phyloP scores from a whole-genome alignment of 2,888 invertebrate species.

The Melangyna quadrimaculata region DNA sequence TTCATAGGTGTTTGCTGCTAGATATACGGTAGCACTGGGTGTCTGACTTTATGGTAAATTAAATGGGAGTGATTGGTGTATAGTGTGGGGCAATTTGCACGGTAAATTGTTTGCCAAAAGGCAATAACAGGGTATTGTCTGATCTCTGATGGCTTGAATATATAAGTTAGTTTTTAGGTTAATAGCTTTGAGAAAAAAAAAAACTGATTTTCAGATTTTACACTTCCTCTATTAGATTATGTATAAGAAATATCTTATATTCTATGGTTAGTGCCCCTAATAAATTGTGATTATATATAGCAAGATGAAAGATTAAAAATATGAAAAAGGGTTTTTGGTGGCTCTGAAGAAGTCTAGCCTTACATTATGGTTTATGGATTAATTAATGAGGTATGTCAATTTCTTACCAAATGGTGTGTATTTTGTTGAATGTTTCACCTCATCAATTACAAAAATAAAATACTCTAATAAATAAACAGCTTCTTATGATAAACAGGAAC shows the following conservation, averaged over 20 bases:
- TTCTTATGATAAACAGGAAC: too few species aligned
- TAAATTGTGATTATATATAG: not conserved
- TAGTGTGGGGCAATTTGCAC: slow-evolving; percentile 60
- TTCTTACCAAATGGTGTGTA: too few species aligned
- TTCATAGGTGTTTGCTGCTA: not conserved
- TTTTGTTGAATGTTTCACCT: too few species aligned
- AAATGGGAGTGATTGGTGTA: slow-evolving; percentile 46
- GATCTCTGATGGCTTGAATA: slow-evolving; percentile 2
- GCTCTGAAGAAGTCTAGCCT: not conserved
- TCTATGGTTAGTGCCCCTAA: not conserved
- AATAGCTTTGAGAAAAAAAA: slow-evolving; percentile 63
- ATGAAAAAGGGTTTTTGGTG: not conserved
- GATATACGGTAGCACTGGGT: not conserved
- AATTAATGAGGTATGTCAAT: too few species aligned
- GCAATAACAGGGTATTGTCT: slow-evolving; percentile 41
- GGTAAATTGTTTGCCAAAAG: slow-evolving; percentile 39
- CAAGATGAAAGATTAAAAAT: too few species aligned
- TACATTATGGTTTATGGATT: too few species aligned
- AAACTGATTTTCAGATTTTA: slow-evolving; percentile 41
- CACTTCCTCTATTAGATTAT: slow-evolving; percentile 54
- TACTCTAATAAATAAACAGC: too few species aligned
- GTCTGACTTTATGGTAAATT: slow-evolving; percentile 28
- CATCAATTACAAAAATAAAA: too few species aligned
- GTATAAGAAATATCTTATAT: slow-evolving; percentile 17
- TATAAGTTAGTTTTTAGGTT: slow-evolving; percentile 59